phyloP scores from a whole-genome alignment of 2,888 invertebrate species.

The Athalia circularis region DNA sequence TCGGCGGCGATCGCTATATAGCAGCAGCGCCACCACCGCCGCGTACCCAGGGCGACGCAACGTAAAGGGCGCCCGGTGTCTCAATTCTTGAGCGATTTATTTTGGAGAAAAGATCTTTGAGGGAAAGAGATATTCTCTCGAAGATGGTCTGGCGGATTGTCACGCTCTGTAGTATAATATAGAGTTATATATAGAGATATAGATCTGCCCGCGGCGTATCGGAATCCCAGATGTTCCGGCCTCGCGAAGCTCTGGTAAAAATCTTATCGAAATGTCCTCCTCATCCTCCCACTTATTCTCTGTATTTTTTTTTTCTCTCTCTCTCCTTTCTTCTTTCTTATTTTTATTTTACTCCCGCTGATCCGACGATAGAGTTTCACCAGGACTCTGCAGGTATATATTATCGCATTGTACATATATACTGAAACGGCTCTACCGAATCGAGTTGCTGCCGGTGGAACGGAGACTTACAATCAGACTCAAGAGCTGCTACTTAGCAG shows the following conservation, averaged over 20 bases:
- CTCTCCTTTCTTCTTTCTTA: too few species aligned
- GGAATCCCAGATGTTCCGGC: conserved; percentile 16
- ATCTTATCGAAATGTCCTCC: background rate
- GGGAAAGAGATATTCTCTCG: conserved; percentile 20
- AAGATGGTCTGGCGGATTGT: conserved; percentile 15
- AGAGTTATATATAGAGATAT: background rate
- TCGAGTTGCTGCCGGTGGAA: too few species aligned
- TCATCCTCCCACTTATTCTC: too few species aligned
- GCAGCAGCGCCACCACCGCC: background rate
- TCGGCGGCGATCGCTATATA: background rate
- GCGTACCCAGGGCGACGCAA: background rate
- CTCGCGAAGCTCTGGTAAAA: background rate
- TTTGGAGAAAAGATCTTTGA: conserved; percentile 11
- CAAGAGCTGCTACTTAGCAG: conserved; percentile 31
- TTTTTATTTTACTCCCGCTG: too few species aligned
- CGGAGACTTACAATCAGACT: background rate
- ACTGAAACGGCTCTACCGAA: too few species aligned
- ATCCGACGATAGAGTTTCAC: too few species aligned
- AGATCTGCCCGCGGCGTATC: background rate
- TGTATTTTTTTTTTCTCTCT: too few species aligned
- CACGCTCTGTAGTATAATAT: conserved; percentile 24
- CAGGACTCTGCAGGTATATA: too few species aligned
- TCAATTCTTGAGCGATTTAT: conserved; percentile 25
- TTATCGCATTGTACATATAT: too few species aligned
- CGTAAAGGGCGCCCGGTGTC: background rate